Evolutionary conservation across 2,888 invertebrate species (phyloP), one percentile per base, ranked within the genome.

Genomic region (Zhuqinia jingwanae): DNA sequence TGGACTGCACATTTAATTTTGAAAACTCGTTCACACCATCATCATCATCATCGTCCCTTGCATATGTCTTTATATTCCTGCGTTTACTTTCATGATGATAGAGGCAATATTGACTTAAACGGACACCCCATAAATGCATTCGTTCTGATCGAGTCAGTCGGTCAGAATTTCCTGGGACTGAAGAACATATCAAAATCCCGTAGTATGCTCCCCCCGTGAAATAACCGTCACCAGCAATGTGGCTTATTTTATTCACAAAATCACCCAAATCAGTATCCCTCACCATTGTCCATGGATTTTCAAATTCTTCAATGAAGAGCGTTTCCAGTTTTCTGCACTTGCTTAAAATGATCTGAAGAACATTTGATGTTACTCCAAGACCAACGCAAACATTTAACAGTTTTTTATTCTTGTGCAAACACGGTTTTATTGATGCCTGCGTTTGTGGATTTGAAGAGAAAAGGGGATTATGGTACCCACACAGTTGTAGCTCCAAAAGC

Each of bases 251-350:
- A 15, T 50, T 10, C 20, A 85, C 0, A 30, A 0, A 13, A 0
- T 75, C 22, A 0, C 77, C 50, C 17, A 83, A 20, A n/a, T 53
- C 25, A 2, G 53, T 83, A 13, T 47, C 36, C 22, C 76, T 20
- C 0, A 76, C 13, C 20, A 27, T 83, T 3, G 76, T 83, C 83
- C 76, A 77, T 5, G 13, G 1, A 45, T 85, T 85, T 65, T 85
- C 70, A 25, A 85, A 77, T 45, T 85, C 84, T 45, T 85, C 84
- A 11, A 77, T 56, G 20, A 85, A 85, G 2, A 85, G 45, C 2
- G 70, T 70, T 27, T 78, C 70, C 8, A 85, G 27, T 56, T 85
- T 50, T 22, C 84, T 25, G 27, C 76, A 68, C 2, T 15, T n/a
- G n/a, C n/a, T 10, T 36, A 1, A 10, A 30, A n/a, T 60, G 30